Evolutionary conservation across 2,113 vertebrate species (phyloP).

Genomic region (Solenodon paradoxus): DNA sequence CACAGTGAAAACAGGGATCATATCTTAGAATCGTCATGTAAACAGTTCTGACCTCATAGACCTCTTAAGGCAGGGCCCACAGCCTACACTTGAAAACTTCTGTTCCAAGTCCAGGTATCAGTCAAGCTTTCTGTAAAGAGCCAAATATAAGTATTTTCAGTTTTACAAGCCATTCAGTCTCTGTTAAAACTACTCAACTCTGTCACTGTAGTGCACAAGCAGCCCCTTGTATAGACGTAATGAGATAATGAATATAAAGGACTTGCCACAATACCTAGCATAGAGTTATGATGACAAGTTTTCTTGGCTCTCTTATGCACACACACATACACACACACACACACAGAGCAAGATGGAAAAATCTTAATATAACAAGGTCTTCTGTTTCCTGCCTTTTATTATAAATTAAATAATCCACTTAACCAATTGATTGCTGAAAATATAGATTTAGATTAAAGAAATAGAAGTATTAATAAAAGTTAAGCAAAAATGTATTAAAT

Average conservation of each 20-base stretch:
- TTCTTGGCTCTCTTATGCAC: neutral
- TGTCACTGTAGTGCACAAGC: neutral
- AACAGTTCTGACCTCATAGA: neutral
- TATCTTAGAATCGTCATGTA: neutral
- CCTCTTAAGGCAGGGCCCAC: neutral
- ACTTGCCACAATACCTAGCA: neutral
- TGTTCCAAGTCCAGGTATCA: neutral
- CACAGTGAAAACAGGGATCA: neutral
- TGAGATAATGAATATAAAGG: neutral
- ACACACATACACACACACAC: neutral
- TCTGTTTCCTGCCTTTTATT: neutral
- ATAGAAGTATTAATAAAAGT: neutral
- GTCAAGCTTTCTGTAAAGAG: neutral
- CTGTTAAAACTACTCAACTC: neutral
- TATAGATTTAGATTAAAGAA: neutral
- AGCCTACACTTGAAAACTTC: neutral
- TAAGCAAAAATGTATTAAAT: neutral
- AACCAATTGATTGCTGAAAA: neutral
- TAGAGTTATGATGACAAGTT: neutral
- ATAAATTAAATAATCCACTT: neutral
- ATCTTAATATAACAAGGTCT: neutral
- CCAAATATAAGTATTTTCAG: neutral
- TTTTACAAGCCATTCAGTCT: no score
- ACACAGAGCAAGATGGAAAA: neutral
- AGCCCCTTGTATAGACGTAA: neutral